Percentiles rank a stretch among this genome's conserved stretches.
phyloP scores from a whole-genome alignment of 2,113 vertebrate species.

The Ciconia maguari region DNA sequence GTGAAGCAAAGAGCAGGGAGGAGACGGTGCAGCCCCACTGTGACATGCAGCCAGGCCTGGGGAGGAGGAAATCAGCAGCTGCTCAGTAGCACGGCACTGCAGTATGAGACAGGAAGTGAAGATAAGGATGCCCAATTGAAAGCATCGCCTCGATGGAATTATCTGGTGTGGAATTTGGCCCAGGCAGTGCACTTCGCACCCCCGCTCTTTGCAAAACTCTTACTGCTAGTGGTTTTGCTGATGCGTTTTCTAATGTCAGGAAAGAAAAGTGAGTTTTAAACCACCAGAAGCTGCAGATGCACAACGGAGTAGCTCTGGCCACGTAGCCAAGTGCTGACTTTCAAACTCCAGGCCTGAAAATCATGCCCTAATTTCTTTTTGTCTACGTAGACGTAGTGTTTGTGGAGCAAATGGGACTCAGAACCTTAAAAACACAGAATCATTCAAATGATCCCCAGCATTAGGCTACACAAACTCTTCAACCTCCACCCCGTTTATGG shows the following conservation, averaged over 20 bases:
- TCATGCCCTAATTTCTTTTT: neutral
- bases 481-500: neutral
- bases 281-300: neutral
- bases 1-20: neutral
- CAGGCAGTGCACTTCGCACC: neutral
- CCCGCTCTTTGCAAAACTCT: neutral
- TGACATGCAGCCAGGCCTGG: neutral
- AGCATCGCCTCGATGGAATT: slow-evolving; percentile 14
- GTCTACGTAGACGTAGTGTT: neutral
- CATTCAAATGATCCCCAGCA: neutral
- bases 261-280: slow-evolving; percentile 13
- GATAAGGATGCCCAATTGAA: slow-evolving; percentile 34
- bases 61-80: slow-evolving; percentile 35
- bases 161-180: slow-evolving; percentile 67
- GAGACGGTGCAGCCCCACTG: neutral
- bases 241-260: neutral
- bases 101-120: slow-evolving; percentile 8
- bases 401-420: neutral
- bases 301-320: neutral
- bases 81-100: neutral
- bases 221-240: neutral
- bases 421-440: neutral
- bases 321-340: neutral
- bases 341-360: neutral
- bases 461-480: neutral